Conservation (phyloP, 2,797 vertebrate species). For the Danio kyathit region DNA sequence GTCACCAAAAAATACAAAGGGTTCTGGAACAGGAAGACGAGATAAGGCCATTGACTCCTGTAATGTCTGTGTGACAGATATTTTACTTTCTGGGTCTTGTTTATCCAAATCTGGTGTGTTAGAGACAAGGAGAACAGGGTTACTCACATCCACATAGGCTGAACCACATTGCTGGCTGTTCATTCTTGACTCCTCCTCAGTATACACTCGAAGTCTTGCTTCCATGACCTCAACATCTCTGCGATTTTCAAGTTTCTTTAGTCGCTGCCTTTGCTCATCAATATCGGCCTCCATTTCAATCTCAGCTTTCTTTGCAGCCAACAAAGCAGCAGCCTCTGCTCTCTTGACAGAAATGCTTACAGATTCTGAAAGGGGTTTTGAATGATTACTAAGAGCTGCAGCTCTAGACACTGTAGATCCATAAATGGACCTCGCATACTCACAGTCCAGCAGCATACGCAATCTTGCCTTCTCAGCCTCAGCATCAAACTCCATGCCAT, state of each 20-base stretch:
- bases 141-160: too few species aligned
- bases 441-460: slow-evolving; percentile 35
- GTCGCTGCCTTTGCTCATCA: neutral
- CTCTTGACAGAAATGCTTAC: slow-evolving; percentile 29
- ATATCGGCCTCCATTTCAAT: slow-evolving; percentile 42
- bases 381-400: neutral
- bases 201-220: too few species aligned
- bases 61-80: too few species aligned
- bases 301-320: slow-evolving; percentile 43
- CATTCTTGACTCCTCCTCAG: too few species aligned
- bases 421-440: slow-evolving; percentile 45
- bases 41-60: neutral
- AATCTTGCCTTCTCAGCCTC: slow-evolving; percentile 38
- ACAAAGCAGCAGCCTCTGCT: slow-evolving; percentile 24
- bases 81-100: too few species aligned
- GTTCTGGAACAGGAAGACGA: neutral
- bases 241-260: too few species aligned
- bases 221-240: too few species aligned
- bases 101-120: too few species aligned
- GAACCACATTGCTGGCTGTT: too few species aligned
- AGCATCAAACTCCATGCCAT: slow-evolving; percentile 31
- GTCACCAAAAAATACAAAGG: slow-evolving; percentile 52
- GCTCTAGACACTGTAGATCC: slow-evolving; percentile 48
- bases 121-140: too few species aligned
- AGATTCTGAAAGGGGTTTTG: neutral